Percentiles rank a stretch among this genome's conserved stretches.
These are phyloP conservation scores for Epirrhoe tristata DNA, from an alignment of 2,888 invertebrate genomes.

Conservation along the genomic window DNA sequence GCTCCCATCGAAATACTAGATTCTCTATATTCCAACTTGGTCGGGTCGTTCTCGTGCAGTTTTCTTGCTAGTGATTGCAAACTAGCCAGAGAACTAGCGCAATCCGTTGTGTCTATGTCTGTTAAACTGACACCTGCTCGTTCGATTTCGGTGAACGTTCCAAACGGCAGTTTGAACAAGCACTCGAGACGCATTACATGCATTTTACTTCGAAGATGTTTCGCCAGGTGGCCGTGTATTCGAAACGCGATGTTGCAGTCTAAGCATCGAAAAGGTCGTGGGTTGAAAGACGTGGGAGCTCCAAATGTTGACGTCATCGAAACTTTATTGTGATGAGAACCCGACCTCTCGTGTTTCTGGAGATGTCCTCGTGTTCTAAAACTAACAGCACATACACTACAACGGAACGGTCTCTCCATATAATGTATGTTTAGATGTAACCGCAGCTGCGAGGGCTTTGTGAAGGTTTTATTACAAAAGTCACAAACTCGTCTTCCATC, in stretches of 20 bases:
- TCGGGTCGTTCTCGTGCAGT: constrained; percentile 92
- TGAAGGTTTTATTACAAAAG: constrained; percentile 96
- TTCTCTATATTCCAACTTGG: constrained; percentile 89
- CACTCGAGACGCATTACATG: constrained; percentile 98
- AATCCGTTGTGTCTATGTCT: constrained; percentile 98
- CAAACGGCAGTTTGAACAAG: constrained; percentile 96
- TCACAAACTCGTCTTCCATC: constrained; percentile 92
- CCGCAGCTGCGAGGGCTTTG: constrained; percentile 94
- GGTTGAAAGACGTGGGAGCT: constrained; percentile 94
- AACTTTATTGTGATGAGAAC: constrained; percentile 96
- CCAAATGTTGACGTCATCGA: constrained; percentile 95
- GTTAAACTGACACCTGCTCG: constrained; percentile 95
- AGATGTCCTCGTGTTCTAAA: constrained; percentile 96
- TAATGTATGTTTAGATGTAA: constrained; percentile 98
- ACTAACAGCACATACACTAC: constrained; percentile 96
- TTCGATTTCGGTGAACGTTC: constrained; percentile 97
- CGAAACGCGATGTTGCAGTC: constrained; percentile 98
- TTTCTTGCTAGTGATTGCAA: constrained; percentile 92
- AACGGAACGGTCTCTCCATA: constrained; percentile 96
- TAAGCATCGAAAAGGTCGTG: constrained; percentile 97
- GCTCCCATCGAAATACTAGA: constrained; percentile 66
- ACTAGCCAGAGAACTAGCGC: constrained; percentile 96
- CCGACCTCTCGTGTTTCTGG: constrained; percentile 96
- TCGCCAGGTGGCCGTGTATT: constrained; percentile 98
- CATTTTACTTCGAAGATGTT: constrained; percentile 98